Evolutionary conservation across 2,797 vertebrate genomes (phyloP).

Genomic region (Onychomys leucogaster): DNA sequence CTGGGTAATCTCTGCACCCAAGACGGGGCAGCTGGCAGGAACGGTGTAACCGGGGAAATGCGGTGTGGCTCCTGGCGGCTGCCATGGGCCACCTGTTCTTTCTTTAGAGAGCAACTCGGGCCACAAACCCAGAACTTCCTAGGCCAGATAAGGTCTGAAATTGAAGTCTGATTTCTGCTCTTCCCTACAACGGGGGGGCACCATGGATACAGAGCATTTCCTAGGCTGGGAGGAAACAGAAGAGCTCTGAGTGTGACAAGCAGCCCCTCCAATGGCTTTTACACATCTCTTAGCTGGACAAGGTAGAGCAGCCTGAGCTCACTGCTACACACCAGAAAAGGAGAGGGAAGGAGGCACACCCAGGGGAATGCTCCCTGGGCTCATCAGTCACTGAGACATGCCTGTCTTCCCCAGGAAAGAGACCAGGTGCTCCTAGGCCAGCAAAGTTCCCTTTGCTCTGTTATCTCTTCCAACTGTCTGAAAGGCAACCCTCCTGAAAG

Average conservation of each 20-base stretch:
- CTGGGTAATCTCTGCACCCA: neutral
- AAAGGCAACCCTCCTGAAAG: neutral
- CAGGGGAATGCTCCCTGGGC: too few species aligned
- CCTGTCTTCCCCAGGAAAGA: neutral
- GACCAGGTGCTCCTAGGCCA: neutral
- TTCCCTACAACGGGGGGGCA: neutral
- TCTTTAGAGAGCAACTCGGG: constrained; percentile 74
- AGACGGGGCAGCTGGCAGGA: neutral
- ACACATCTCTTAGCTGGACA: neutral
- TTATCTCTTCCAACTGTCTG: neutral
- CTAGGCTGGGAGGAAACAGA: neutral
- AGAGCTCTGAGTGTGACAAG: neutral
- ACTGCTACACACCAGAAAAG: neutral
- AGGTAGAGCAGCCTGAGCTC: neutral
- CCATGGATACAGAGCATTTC: neutral
- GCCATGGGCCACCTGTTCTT: constrained; percentile 62
- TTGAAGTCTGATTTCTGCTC: constrained; percentile 43
- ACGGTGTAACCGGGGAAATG: neutral
- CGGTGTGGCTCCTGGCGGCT: neutral
- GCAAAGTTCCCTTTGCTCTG: rapidly evolving
- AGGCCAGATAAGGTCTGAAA: constrained; percentile 18
- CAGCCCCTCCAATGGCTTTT: neutral
- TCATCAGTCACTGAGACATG: neutral
- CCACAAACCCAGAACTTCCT: neutral
- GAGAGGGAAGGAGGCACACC: neutral